phyloP scores from a whole-genome alignment of 2,888 invertebrate species.

The Drosophila atripex region DNA sequence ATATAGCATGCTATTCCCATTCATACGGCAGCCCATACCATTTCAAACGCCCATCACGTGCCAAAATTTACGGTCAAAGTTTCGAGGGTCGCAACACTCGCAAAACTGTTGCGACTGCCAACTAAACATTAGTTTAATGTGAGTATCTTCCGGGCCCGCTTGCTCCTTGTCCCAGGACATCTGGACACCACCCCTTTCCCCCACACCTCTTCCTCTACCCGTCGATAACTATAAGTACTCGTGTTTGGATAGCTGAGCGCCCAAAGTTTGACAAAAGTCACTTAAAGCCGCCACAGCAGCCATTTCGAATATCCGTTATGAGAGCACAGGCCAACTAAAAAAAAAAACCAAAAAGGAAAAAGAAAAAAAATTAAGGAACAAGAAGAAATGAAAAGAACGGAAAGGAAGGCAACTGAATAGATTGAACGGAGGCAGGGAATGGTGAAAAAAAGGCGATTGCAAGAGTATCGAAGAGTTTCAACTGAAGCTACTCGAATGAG shows the following conservation, averaged over 20 bases:
- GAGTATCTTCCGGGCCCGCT: slow-evolving; percentile 23
- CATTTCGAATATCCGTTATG: slow-evolving; percentile 74
- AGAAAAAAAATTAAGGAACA: slow-evolving; percentile 6
- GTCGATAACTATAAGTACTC: slow-evolving; percentile 70
- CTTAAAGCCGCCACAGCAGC: slow-evolving; percentile 69
- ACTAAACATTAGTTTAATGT: slow-evolving; percentile 77
- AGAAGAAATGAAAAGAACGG: slow-evolving; percentile 12
- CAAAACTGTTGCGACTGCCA: slow-evolving; percentile 69
- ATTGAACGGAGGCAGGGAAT: not conserved
- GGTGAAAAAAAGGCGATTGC: not conserved
- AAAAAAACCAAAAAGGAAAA: slow-evolving; percentile 25
- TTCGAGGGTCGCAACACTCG: slow-evolving; percentile 72
- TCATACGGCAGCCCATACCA: slow-evolving; percentile 29
- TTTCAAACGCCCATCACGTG: slow-evolving; percentile 66
- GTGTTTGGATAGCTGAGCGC: slow-evolving; percentile 63
- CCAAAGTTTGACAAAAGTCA: slow-evolving; percentile 76
- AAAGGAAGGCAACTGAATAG: slow-evolving; percentile 11
- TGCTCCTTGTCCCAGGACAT: slow-evolving; percentile 1
- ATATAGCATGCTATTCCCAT: slow-evolving; percentile 21
- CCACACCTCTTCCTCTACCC: slow-evolving; percentile 10
- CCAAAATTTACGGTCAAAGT: slow-evolving; percentile 76
- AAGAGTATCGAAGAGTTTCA: slow-evolving; percentile 19
- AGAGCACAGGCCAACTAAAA: slow-evolving; percentile 37
- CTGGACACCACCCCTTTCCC: not conserved
- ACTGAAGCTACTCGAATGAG: slow-evolving; percentile 23